phyloP scores from a whole-genome alignment of 2,888 invertebrate genomes.

The Melikaiella ostensackeni region DNA sequence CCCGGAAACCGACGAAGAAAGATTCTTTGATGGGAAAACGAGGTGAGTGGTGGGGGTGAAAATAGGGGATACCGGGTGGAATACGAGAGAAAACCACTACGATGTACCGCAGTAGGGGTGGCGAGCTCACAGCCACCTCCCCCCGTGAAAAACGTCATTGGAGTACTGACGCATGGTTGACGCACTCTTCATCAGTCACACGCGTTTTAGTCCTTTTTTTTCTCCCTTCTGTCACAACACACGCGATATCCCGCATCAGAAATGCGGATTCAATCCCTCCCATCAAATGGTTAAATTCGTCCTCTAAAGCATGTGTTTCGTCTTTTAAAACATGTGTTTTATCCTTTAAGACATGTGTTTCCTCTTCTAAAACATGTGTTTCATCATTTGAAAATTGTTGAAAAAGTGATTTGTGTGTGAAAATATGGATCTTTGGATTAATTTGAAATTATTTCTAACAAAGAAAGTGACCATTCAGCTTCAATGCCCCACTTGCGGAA shows the following conservation, averaged over 20 bases:
- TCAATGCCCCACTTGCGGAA: neutral
- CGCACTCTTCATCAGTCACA: constrained; percentile 17
- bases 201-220: constrained; percentile 4
- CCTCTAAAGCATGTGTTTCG: neutral
- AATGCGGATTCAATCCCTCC: neutral
- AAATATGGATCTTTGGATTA: too few species aligned
- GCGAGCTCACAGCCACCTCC: constrained; percentile 62
- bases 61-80: constrained; percentile 47
- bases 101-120: constrained; percentile 73
- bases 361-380: neutral
- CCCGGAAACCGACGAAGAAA: constrained; percentile 47
- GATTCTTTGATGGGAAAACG: constrained; percentile 40
- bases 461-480: too few species aligned
- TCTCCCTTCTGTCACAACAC: neutral
- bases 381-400: neutral
- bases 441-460: too few species aligned
- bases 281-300: neutral
- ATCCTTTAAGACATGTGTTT: too few species aligned
- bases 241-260: neutral
- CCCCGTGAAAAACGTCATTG: constrained; percentile 54
- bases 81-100: constrained; percentile 68
- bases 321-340: constrained; percentile 11
- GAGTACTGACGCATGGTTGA: constrained; percentile 32
- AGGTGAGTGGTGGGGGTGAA: constrained; percentile 56
- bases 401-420: neutral